Percentiles rank a stretch among this genome's conserved stretches.
Evolutionary conservation across 92 coral and sea anemone species (phyloP).

Genomic region (Actinostola sp.): DNA sequence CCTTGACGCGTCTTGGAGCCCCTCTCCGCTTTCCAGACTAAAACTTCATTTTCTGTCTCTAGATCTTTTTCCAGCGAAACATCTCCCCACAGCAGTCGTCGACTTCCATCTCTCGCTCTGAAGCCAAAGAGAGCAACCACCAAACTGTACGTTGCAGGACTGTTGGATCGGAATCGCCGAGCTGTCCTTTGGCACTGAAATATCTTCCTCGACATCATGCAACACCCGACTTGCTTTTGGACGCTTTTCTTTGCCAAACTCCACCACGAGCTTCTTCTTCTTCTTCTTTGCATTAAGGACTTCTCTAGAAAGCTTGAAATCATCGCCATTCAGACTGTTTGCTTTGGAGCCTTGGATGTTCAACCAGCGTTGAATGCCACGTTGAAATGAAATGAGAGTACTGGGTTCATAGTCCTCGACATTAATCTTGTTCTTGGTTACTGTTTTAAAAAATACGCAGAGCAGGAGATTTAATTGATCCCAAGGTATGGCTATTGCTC

Average conservation of each 20-base stretch:
- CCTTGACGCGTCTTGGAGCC: conserved; percentile 32
- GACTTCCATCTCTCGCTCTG: conserved; percentile 47
- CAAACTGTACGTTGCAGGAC: conserved; percentile 33
- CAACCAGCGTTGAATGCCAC: conserved; percentile 21
- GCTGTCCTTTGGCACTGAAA: conserved; percentile 14
- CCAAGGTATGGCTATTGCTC: too few relatives aligned
- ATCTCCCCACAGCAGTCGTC: conserved; percentile 42
- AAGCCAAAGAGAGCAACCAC: conserved; percentile 44
- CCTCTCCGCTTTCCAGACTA: conserved; percentile 28
- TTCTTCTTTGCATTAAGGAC: conserved; percentile 3
- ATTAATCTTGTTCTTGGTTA: conserved; percentile 10
- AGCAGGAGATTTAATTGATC: neutral
- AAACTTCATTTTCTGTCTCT: conserved; percentile 20
- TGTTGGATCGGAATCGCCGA: conserved; percentile 20
- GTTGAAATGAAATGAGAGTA: conserved; percentile 21
- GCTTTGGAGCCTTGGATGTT: conserved; percentile 10
- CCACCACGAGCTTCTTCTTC: neutral
- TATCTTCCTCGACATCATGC: conserved; percentile 26
- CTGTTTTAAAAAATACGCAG: too few relatives aligned
- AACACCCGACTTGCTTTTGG: conserved; percentile 35
- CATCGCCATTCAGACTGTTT: conserved; percentile 7
- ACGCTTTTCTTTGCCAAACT: conserved; percentile 8
- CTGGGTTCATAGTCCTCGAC: conserved; percentile 30
- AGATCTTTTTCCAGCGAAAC: too few relatives aligned
- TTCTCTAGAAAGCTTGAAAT: conserved; percentile 1